A percentile compares a stretch with the other conserved stretches of the same genome.
These are phyloP conservation scores for Luffia ferchaultella DNA, from an alignment of 2,888 invertebrate genomes.

Conservation along the genomic window DNA sequence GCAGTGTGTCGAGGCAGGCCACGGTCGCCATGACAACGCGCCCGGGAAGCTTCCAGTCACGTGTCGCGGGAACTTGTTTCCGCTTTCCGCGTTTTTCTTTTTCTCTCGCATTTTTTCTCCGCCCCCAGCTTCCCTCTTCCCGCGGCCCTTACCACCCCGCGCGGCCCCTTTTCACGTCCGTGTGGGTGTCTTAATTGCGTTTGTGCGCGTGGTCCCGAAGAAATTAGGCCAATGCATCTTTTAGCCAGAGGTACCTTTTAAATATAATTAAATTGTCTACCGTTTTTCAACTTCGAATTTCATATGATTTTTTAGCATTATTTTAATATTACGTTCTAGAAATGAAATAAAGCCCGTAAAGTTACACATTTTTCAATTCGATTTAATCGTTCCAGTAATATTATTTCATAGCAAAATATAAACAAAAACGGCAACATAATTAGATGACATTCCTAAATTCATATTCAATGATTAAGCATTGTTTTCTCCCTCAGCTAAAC, in stretches of 20 bases:
- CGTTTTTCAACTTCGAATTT: too few species aligned
- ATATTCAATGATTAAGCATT: too few species aligned
- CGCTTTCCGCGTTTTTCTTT: constrained; percentile 56
- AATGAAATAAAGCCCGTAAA: too few species aligned
- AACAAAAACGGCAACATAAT: too few species aligned
- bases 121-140: constrained; percentile 20
- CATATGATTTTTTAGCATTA: too few species aligned
- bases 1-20: constrained; percentile 19
- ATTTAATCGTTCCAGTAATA: too few species aligned
- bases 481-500: too few species aligned
- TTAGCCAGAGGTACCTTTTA: not conserved
- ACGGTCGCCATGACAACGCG: constrained; percentile 48
- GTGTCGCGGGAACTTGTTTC: constrained; percentile 60
- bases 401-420: too few species aligned
- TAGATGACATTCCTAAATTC: too few species aligned
- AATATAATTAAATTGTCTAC: too few species aligned
- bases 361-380: too few species aligned
- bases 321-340: too few species aligned
- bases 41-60: constrained; percentile 61
- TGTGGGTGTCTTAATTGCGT: constrained; percentile 64
- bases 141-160: constrained; percentile 18
- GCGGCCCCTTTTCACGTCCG: constrained; percentile 17
- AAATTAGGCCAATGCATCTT: not conserved
- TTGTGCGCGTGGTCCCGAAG: not conserved
- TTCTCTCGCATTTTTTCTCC: constrained; percentile 40